Base-by-base conservation (phyloP, 2,888 invertebrate genomes). In the Papilio protenor region DNA sequence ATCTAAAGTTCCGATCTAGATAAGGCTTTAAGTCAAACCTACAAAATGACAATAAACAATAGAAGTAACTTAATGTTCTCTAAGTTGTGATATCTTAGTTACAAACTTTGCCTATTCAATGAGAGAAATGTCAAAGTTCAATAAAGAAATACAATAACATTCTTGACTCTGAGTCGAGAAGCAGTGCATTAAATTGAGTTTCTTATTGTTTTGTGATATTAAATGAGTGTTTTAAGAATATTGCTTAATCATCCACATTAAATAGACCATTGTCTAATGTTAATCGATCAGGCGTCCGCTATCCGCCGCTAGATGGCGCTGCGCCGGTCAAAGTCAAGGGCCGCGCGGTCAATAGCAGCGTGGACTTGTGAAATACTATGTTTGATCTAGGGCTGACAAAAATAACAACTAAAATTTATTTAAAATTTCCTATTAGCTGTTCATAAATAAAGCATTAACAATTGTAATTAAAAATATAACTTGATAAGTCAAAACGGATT, bases 291-390 rank as follows among this genome's bases (percentile, higher is more conserved):
- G 23, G 49, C 73, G 59, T 52, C 66, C 75, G 73, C 64, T 75
- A 73, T 76, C 76, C 70, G 77, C 61, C 76, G 75, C 66, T 76
- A 78, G 76, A 75, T 80, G 77, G 71, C 78, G 79, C 74, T 73
- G 76, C 73, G 64, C 57, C 55, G 79, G 64, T 75, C 80, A 82
- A 79, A 82, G 82, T 82, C 81, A 82, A 82, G 82, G 82, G 75
- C 70, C 64, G 75, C 69, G 55, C 80, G 81, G 79, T 82, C 80
- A 81, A 78, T 75, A 79, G 66, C 73, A 73, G 76, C 76, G 72
- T 78, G 27, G 75, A 33, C 57, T 79, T 79, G 73, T 73, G 78
- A 79, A 79, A 79, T 76, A 79, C 40, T 71, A 52, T 69, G 73
- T 76, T 73, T 40, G 47, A 49, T 40, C n/a, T 69, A 79, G 78